A percentile compares a stretch with the other conserved stretches of the same genome.
Conservation (phyloP, 2,797 vertebrate genomes). For the Crypturellus tataupa region DNA sequence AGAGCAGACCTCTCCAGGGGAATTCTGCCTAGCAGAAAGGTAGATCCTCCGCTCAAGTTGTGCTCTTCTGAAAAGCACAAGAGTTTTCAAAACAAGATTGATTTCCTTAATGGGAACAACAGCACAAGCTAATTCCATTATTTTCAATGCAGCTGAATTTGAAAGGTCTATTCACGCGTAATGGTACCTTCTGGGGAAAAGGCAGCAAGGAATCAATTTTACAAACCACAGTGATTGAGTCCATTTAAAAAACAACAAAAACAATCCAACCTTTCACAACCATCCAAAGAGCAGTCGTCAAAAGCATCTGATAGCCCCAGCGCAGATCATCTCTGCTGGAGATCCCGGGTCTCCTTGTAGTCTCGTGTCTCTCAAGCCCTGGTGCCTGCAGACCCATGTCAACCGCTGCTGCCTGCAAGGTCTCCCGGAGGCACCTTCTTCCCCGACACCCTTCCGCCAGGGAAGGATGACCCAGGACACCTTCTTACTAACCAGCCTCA, state of each 20-base stretch:
- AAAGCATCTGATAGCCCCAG: background rate
- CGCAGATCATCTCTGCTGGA: background rate
- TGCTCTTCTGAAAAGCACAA: slow-evolving; percentile 15
- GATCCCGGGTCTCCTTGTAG: too few relatives aligned
- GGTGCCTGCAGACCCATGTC: rapidly evolving
- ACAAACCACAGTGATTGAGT: slow-evolving; percentile 45
- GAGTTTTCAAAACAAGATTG: slow-evolving; percentile 49
- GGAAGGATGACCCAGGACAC: background rate
- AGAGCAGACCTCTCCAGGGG: background rate
- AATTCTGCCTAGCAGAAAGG: background rate
- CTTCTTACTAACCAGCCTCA: background rate
- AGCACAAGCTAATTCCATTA: slow-evolving; percentile 47
- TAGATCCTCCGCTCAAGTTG: background rate
- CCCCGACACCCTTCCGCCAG: background rate
- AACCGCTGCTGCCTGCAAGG: background rate
- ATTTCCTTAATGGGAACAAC: slow-evolving; percentile 55
- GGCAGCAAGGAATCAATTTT: slow-evolving; percentile 51
- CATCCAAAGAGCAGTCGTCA: background rate
- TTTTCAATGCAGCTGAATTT: slow-evolving; percentile 64
- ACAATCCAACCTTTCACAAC: slow-evolving; percentile 11
- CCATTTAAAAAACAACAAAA: slow-evolving; percentile 50
- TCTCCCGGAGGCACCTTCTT: background rate
- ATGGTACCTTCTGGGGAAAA: slow-evolving; percentile 66
- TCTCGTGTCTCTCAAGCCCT: background rate
- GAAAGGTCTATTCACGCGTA: slow-evolving; percentile 72